A percentile compares a stretch with the other conserved stretches of the same genome.
phyloP scores from a whole-genome alignment of 1,140 invertebrate genomes.

The Drosophila guanche region DNA sequence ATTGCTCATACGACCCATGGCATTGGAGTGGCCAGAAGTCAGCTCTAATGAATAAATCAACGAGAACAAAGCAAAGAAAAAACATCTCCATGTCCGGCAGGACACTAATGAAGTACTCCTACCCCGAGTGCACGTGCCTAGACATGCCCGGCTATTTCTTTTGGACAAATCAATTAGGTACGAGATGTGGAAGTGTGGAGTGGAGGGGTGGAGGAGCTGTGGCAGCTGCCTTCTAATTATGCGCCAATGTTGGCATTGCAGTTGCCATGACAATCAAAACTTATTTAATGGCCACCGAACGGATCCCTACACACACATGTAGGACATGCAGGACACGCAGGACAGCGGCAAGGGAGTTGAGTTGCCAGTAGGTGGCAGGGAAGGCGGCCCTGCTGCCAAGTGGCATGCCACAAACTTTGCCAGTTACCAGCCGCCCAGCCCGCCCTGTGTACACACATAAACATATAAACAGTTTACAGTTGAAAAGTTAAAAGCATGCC shows the following conservation, averaged over 20 bases:
- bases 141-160: conserved; percentile 42
- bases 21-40: conserved; percentile 34
- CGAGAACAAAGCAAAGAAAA: conserved; percentile 25
- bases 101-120: conserved; percentile 55
- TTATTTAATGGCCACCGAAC: conserved; percentile 67
- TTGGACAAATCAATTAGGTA: conserved; percentile 71
- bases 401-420: conserved; percentile 35
- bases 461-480: conserved; percentile 63
- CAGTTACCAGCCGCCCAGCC: conserved; percentile 18
- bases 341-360: no score
- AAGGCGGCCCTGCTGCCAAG: conserved; percentile 1
- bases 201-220: not conserved
- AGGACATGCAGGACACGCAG: conserved; percentile 18
- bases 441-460: conserved; percentile 3
- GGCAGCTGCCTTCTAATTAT: conserved; percentile 52
- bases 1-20: conserved; percentile 27
- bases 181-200: not conserved
- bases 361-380: no score
- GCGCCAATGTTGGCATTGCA: conserved; percentile 57
- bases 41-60: conserved; percentile 75
- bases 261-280: conserved; percentile 71
- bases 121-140: conserved; percentile 55
- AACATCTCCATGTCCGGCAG: conserved; percentile 41
- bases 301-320: conserved; percentile 41
- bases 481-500: conserved; percentile 75